Evolutionary conservation across 2,113 vertebrate genomes (phyloP), one percentile per base, ranked within the genome.

Genomic region (Thomomys bottae): DNA sequence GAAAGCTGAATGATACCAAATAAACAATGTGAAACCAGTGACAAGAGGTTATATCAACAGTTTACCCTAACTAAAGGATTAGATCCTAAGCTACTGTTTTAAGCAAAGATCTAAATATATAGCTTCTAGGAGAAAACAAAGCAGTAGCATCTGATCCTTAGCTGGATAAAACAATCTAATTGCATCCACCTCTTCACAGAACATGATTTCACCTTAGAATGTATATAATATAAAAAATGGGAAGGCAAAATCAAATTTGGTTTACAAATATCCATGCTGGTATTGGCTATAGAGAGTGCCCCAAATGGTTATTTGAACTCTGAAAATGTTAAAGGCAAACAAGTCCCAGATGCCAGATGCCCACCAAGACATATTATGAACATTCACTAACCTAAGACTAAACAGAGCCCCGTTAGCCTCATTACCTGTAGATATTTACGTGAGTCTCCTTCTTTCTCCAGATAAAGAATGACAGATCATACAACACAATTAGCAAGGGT

Each of bases 401-500:
- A 73, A 96, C 54, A 45, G 21, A 89, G 79, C 59, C 28, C 28
- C 36, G 59, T 79, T 93, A 92, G 95, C 93, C 84, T 96, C 93
- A 96, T 64, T 28, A 20, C 49, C 34, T 92, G 94, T 93, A 96
- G 91, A 78, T 96, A 95, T 96, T 97, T 97, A 97, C 84, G 94
- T 80, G 95, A 8, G 71, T 96, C 89, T 83, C 49, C 79, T 95
- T 73, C 92, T 91, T 0, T 0, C 40, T 94, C 63, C 88, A 97
- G 96, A 97, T 97, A 97, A 97, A 91, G 88, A 96, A 97, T 96
- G 95, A 97, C 93, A 97, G 94, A 94, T 81, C 94, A 97, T 91
- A 81, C 95, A 95, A 97, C 95, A 96, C 97, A 94, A 97, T 97
- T 97, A 98, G 93, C 89, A 90, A 97, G 95, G 95, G 97, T 98